Percentiles rank a stretch among this genome's conserved stretches.
These are phyloP conservation scores for Manis javanica DNA, from an alignment of 2,797 vertebrate genomes.

Conservation along the genomic window DNA sequence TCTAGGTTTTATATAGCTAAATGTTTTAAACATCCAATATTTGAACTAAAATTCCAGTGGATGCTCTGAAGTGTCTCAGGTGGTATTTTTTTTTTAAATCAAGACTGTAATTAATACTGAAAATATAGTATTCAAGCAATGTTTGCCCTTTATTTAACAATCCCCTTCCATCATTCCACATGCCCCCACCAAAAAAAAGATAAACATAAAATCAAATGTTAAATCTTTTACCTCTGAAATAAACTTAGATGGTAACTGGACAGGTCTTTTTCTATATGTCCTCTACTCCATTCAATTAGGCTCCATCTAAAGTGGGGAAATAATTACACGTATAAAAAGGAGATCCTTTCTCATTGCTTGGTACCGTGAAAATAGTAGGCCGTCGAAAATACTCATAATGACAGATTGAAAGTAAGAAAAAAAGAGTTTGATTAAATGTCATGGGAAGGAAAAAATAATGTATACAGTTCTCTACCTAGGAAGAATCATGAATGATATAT, in stretches of 20 bases:
- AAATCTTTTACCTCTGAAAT: not conserved
- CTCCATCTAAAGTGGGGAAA: not conserved
- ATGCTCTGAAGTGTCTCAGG: not conserved
- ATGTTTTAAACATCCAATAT: not conserved
- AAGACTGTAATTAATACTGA: not conserved
- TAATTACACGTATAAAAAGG: not conserved
- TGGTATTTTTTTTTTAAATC: not conserved
- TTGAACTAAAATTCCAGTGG: not conserved
- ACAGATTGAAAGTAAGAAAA: not conserved
- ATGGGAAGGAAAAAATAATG: not conserved
- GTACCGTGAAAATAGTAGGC: not conserved
- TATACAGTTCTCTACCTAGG: not conserved
- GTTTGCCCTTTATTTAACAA: not conserved
- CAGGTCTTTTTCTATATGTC: not conserved
- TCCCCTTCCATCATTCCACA: not conserved
- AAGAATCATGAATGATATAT: not conserved
- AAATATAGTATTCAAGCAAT: not conserved
- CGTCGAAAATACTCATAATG: not conserved
- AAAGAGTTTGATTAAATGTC: not conserved
- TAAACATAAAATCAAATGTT: conserved; percentile 19
- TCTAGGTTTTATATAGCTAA: not conserved
- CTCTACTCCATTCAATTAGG: not conserved
- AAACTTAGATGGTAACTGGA: not conserved
- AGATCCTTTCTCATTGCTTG: not conserved
- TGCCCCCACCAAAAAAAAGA: not conserved